Base-by-base conservation (phyloP, 2,797 vertebrate species). In the Phalloptychus januarius region DNA sequence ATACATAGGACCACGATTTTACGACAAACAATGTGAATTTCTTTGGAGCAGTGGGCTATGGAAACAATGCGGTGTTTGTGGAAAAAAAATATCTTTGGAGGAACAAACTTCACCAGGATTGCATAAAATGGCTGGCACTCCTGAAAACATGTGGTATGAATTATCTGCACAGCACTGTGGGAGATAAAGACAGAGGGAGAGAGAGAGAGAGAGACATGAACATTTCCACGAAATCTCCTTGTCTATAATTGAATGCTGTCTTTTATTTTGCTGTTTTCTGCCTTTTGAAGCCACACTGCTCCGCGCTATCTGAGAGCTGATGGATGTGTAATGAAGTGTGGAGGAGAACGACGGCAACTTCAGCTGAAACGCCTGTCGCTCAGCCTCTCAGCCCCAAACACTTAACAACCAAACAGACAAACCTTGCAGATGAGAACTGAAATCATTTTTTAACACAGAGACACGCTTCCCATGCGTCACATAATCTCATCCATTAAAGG, bases 401-500 rank as follows among this genome's bases (percentile, higher is more conserved):
- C 86, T 91, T 80, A 87, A 89, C 86, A 89, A 89, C 85, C 28
- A 63, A 58, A 31, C 56, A 46, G 42, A 75, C 56, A 25, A 63
- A 46, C n/a, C 40, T 31, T 31, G 23, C 56, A 50, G 88, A 87
- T 86, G 86, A 89, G 86, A 90, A 78, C 70, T 84, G 80, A 85
- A 93, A 89, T 88, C 80, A 87, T 91, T 93, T 89, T 70, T 93
- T 87, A 91, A 93, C 87, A 84, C 69, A 31, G 79, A 90, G 86
- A 87, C 91, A 82, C 46, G 82, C 90, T 90, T 91, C 90, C 88
- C 58, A 81, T 80, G 85, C 80, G 82, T 93, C 93, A 90, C 91
- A 92, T 94, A 91, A 93, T 93, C 90, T 92, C 92, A 89, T 91
- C 89, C 91, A 91, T 90, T 79, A 79, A 88, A 89, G 92, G 87